These are phyloP conservation scores for Xyliphius kryptos DNA, from an alignment of 2,113 vertebrate genomes.

Conservation along the genomic window DNA sequence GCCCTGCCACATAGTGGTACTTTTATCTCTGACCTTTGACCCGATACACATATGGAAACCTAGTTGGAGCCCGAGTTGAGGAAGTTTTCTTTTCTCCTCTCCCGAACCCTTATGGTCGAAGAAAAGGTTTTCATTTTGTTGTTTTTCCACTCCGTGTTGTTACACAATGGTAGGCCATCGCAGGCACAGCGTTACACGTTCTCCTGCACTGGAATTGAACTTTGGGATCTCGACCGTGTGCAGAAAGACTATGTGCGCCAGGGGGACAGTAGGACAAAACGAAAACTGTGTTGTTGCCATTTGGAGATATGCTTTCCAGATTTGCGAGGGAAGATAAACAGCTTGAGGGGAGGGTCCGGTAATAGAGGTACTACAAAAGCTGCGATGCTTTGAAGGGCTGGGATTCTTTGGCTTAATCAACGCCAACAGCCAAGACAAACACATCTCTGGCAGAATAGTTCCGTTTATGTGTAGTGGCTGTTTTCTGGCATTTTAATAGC, in stretches of 20 bases:
- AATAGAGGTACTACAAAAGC: constrained; percentile 56
- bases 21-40: constrained; percentile 93
- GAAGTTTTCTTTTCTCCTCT: constrained; percentile 83
- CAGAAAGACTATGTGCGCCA: constrained; percentile 55
- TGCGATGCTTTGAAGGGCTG: constrained; percentile 67
- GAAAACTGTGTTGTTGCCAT: constrained; percentile 59
- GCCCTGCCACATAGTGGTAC: constrained; percentile 80
- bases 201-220: constrained; percentile 69
- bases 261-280: constrained; percentile 58
- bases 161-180: constrained; percentile 51
- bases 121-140: constrained; percentile 52
- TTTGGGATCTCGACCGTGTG: constrained; percentile 64
- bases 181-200: constrained; percentile 54
- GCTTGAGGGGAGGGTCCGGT: constrained; percentile 57
- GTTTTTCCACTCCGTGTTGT: constrained; percentile 20
- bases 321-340: constrained; percentile 70
- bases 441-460: constrained; percentile 60
- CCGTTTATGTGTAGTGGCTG: constrained; percentile 48
- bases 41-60: constrained; percentile 92
- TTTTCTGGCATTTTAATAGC: constrained; percentile 18
- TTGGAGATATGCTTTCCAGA: constrained; percentile 64
- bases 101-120: constrained; percentile 62
- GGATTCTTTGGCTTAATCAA: constrained; percentile 66
- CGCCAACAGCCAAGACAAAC: constrained; percentile 70
- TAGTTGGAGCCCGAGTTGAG: constrained; percentile 75